A percentile compares a stretch with the other conserved stretches of the same genome.
Evolutionary conservation across 2,888 invertebrate genomes (phyloP).

Genomic region (Aleiodes leptofemur): DNA sequence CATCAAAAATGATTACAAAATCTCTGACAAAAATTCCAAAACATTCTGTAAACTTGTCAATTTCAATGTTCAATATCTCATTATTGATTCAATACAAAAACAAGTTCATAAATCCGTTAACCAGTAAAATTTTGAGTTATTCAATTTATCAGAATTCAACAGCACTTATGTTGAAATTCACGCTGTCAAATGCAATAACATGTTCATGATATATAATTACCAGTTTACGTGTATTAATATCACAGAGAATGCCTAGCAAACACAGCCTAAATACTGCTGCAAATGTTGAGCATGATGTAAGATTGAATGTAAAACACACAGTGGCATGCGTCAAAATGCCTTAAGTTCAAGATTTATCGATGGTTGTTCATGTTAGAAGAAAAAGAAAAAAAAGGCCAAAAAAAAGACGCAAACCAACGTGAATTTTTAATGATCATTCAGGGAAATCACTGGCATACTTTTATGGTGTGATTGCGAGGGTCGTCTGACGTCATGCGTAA

Average conservation of each 20-base stretch:
- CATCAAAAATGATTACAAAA: too few species aligned
- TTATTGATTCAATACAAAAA: too few species aligned
- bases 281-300: constrained; percentile 1
- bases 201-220: not conserved
- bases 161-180: constrained; percentile 7
- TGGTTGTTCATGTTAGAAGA: too few species aligned
- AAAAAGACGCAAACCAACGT: not conserved
- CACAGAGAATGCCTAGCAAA: not conserved
- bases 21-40: too few species aligned
- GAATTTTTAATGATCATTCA: not conserved
- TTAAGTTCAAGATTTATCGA: not conserved
- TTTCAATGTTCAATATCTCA: too few species aligned
- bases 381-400: not conserved
- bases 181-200: constrained; percentile 9
- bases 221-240: constrained; percentile 9
- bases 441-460: too few species aligned
- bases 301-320: not conserved
- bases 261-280: constrained; percentile 16
- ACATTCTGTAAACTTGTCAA: too few species aligned
- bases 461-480: too few species aligned
- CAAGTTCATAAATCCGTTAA: not conserved
- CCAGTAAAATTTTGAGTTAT: not conserved
- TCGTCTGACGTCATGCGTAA: constrained; percentile 3
- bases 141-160: constrained; percentile 19
- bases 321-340: not conserved